A percentile compares a stretch with the other conserved stretches of the same genome.
Evolutionary conservation across 2,797 vertebrate genomes (phyloP).

Genomic region (Syngnathus rostellatus): DNA sequence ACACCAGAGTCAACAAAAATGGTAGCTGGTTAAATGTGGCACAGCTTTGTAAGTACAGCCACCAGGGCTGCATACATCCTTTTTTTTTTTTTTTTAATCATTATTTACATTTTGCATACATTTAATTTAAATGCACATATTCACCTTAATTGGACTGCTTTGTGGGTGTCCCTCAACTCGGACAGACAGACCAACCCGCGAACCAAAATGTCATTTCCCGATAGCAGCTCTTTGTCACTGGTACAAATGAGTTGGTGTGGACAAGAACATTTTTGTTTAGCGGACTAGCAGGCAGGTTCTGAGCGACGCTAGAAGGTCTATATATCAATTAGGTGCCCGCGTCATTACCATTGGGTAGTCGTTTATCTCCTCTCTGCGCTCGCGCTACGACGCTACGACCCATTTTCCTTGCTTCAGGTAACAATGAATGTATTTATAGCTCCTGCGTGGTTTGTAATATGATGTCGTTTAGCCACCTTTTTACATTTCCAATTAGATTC

Average conservation of each 20-base stretch:
- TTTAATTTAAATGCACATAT: slow-evolving; percentile 5
- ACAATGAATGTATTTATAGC: slow-evolving; percentile 55
- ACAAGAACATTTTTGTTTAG: slow-evolving; percentile 1
- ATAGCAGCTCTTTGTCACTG: background rate
- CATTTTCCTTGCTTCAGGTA: slow-evolving; percentile 48
- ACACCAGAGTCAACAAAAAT: background rate
- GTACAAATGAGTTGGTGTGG: background rate
- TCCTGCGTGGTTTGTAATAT: slow-evolving; percentile 38
- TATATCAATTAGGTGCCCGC: slow-evolving; percentile 9
- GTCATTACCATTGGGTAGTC: slow-evolving; percentile 21
- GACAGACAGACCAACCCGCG: background rate
- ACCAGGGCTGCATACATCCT: slow-evolving; percentile 9
- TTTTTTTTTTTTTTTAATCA: background rate
- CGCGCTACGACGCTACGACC: slow-evolving; percentile 13
- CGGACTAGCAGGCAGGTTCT: background rate
- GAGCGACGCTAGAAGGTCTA: background rate
- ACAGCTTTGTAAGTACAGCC: slow-evolving; percentile 5
- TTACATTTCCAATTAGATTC: slow-evolving; percentile 30
- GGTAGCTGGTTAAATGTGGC: slow-evolving; percentile 34
- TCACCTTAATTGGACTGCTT: slow-evolving; percentile 24
- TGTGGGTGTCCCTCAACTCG: background rate
- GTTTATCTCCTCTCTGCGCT: slow-evolving; percentile 23
- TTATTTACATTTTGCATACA: background rate
- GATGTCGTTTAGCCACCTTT: slow-evolving; percentile 23
- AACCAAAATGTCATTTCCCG: background rate